These are phyloP conservation scores for Prionailurus viverrinus DNA, from an alignment of 2,113 vertebrate species.

Conservation along the genomic window DNA sequence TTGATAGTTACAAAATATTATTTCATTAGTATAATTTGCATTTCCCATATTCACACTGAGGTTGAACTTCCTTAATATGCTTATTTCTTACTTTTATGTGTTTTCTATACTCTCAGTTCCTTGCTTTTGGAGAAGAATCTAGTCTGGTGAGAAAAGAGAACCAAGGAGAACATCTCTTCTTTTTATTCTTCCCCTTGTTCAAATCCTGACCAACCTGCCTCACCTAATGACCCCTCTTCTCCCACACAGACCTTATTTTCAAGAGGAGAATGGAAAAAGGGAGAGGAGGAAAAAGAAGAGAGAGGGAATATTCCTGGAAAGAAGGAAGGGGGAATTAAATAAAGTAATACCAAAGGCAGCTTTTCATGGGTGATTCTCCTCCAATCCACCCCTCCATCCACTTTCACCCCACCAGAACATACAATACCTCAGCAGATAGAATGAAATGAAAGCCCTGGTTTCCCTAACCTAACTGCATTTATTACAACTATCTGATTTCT, in stretches of 20 bases:
- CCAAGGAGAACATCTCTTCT: background rate
- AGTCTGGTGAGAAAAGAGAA: background rate
- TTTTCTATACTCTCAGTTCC: background rate
- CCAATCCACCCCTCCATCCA: background rate
- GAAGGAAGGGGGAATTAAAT: background rate
- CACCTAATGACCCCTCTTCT: background rate
- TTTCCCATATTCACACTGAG: background rate
- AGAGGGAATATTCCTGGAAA: background rate
- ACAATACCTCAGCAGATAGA: background rate
- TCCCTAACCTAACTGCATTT: background rate
- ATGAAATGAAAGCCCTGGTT: background rate
- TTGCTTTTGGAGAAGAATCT: background rate
- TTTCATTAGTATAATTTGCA: background rate
- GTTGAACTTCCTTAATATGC: background rate
- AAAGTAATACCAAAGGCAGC: background rate
- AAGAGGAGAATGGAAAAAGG: background rate
- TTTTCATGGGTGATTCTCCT: background rate
- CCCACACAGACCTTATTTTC: background rate
- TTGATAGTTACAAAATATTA: background rate
- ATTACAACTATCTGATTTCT: background rate
- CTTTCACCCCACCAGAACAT: rapidly evolving
- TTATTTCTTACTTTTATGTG: conserved; percentile 2
- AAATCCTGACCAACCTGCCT: background rate
- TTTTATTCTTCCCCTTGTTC: background rate
- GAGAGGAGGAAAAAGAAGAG: background rate